Base-by-base conservation (phyloP, 2,113 vertebrate genomes). In the Lepus timidus region DNA sequence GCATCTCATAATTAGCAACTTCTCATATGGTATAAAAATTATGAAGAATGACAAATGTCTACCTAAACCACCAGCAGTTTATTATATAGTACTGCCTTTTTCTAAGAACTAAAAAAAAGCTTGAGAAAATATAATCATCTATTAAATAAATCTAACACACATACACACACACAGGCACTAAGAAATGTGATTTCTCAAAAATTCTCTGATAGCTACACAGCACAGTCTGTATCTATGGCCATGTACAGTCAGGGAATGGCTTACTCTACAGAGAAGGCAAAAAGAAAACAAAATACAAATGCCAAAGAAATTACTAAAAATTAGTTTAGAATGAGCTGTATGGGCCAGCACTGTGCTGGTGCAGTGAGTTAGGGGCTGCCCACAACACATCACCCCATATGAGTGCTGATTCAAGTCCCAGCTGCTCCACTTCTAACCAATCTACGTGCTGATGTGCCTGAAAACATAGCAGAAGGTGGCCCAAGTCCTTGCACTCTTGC, bases 11-110 rank as follows among this genome's bases (percentile, higher is more conserved):
- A 62, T 58, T 19, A 89, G 55, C 44, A 95, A 90, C 29, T 68
- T 96, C 81, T 73, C 71, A 44, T 4, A 70, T 88, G 25, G 44
- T 31, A 10, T 88, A 94, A 92, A 85, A 75, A 68, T 88, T 84
- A 75, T 12, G 51, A 87, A 74, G 20, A 92, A 88, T 82, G 29
- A 92, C 49, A 76, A 73, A 51, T 76, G 17, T 70, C 25, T 52
- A 58, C 13, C 9, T 88, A 73, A 86, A 71, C 55, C 70, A 90
- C 13, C 17, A 95, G 55, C 19, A 78, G 23, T 39, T 95, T 85
- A 85, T 78, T 93, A 91, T 25, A 4, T 65, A 67, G 73, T 71
- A 84, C 12, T 52, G 68, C 25, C 51, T 93, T 91, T 58, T 91
- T 73, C 33, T 52, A 95, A 62, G 61, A 67, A 71, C 19, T 88